Evolutionary conservation across 2,797 vertebrate species (phyloP), one percentile per base, ranked within the genome.

Genomic region (Siniperca undulata): DNA sequence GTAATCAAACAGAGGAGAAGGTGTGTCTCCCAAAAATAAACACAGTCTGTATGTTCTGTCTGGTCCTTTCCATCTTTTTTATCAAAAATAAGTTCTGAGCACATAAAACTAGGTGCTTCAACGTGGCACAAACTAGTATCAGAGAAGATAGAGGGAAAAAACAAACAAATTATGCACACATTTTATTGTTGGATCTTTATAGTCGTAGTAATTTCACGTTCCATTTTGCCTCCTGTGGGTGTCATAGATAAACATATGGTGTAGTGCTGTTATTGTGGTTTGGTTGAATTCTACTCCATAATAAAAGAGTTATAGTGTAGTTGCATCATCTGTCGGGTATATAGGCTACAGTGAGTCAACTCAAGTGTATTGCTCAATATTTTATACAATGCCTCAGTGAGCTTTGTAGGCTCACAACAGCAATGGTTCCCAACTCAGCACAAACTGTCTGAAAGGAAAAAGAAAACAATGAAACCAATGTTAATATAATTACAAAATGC

Each of bases 1-100:
- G 77, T 71, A 88, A 90, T 85, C 89, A 84, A 70, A 81, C 77
- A 36, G 58, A 71, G 72, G 42, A 78, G 78, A 85, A 84, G 68
- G 86, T 87, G 74, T 80, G 77, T 73, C 64, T 53, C 50, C 4
- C 60, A 38, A 56, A 86, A 50, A 74, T 19, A 9, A 74, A 70
- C 48, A 48, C 46, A 53, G 22, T 24, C 68, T 60, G 44, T 19
- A 20, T 53, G 53, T 70, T 50, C 40, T 24, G 17, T 59, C 24
- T 61, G 34, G 56, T 78, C 52, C 13, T 56, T 55, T 66, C 20
- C 10, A 8, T 77, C 67, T 76, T 81, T 81, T 62, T 11, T 42
- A 34, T 86, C 58, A 24, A 40, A 62, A 38, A 4, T 12, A 36
- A 34, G 30, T 46, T 75, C 14, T 40, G 50, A 70, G 30, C 2